Percentiles rank a stretch among this genome's conserved stretches.
These are phyloP conservation scores for Parasteatoda lunata DNA, from an alignment of 2,888 invertebrate species.

Conservation along the genomic window DNA sequence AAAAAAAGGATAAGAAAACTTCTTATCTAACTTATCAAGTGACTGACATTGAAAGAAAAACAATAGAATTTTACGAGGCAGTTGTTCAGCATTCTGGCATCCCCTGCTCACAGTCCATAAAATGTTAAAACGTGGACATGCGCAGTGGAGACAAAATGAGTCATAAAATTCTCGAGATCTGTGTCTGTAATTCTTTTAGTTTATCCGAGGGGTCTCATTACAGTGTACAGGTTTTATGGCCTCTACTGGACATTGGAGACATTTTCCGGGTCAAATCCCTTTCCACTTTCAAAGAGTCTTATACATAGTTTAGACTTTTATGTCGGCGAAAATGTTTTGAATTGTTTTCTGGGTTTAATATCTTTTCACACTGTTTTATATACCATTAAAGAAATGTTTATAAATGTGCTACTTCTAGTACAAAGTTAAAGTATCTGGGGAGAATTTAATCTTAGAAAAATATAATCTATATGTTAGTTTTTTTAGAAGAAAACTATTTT, in stretches of 20 bases:
- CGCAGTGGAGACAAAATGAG: slow-evolving; percentile 9
- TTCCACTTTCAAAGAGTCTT: neutral
- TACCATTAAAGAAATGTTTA: no score
- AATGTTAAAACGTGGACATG: slow-evolving; percentile 11
- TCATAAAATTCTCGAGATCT: slow-evolving; percentile 30
- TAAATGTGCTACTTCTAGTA: no score
- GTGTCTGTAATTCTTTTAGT: slow-evolving; percentile 28
- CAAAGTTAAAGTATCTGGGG: no score
- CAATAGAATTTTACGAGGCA: neutral
- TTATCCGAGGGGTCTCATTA: slow-evolving; percentile 14
- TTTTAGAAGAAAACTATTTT: no score
- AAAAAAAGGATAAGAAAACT: no score
- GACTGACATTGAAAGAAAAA: no score
- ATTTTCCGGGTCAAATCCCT: neutral
- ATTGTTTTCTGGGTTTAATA: neutral
- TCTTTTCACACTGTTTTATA: no score
- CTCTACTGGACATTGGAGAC: neutral
- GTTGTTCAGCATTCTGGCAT: neutral
- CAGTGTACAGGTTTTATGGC: neutral
- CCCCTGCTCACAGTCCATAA: slow-evolving; percentile 37
- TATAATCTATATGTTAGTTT: no score
- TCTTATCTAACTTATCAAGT: no score
- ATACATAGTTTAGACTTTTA: neutral
- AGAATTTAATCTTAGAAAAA: no score
- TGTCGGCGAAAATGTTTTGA: neutral